A percentile compares a stretch with the other conserved stretches of the same genome.
These are phyloP conservation scores for Tiphia femorata DNA, from an alignment of 2,888 invertebrate species.

Conservation along the genomic window DNA sequence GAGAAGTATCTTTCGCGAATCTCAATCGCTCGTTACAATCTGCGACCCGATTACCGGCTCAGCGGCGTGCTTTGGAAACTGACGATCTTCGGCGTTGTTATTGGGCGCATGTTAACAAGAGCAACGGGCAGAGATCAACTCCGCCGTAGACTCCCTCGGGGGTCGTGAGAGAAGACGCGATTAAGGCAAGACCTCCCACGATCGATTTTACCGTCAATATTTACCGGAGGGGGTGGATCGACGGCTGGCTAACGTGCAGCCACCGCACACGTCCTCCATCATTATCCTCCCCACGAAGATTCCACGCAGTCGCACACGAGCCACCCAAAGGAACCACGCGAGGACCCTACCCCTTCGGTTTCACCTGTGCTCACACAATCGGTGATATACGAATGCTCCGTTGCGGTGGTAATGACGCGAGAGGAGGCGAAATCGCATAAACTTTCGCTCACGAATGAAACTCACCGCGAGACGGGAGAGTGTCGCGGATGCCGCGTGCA, in stretches of 20 bases:
- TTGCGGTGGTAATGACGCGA: no score
- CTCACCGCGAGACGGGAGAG: no score
- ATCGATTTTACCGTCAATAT: slow-evolving; percentile 33
- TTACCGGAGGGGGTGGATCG: slow-evolving; percentile 24
- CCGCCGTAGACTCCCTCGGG: slow-evolving; percentile 1
- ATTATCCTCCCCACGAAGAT: slow-evolving; percentile 26
- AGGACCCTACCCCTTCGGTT: slow-evolving; percentile 28
- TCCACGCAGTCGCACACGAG: slow-evolving; percentile 21
- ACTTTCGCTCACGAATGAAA: no score
- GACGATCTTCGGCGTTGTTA: not conserved
- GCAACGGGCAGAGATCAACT: not conserved
- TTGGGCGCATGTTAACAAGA: no score
- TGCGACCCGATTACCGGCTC: no score
- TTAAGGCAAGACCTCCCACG: slow-evolving; percentile 9
- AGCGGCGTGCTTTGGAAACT: no score
- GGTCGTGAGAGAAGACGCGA: slow-evolving; percentile 16
- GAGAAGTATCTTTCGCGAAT: no score
- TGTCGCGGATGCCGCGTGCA: no score
- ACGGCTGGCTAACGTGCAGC: no score
- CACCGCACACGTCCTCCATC: slow-evolving; percentile 34
- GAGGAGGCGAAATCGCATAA: no score
- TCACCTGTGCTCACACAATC: slow-evolving; percentile 31
- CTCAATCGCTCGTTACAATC: no score
- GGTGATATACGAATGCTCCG: slow-evolving; percentile 24
- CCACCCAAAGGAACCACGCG: slow-evolving; percentile 6